Percentiles rank a stretch among this genome's conserved stretches.
These are phyloP conservation scores for Austrofundulus limnaeus DNA, from an alignment of 2,113 vertebrate species.

Conservation along the genomic window DNA sequence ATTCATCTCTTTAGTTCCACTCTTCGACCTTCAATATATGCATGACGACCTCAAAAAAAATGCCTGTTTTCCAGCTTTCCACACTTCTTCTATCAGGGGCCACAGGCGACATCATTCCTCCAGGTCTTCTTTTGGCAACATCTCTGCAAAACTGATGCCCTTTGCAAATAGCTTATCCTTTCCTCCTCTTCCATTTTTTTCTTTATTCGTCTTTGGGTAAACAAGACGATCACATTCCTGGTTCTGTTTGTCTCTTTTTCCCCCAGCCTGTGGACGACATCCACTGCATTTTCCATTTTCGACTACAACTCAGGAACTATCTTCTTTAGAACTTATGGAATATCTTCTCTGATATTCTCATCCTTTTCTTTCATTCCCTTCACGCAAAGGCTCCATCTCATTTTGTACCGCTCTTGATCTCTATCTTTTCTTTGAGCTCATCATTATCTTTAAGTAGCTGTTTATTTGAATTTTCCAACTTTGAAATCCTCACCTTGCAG, in stretches of 20 bases:
- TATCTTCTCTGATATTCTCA: neutral
- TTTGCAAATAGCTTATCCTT: neutral
- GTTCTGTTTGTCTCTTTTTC: no score
- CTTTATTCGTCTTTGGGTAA: neutral
- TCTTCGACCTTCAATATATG: neutral
- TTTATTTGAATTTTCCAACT: no score
- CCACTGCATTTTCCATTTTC: neutral
- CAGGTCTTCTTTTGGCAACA: neutral
- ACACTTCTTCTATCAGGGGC: neutral
- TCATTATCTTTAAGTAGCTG: neutral
- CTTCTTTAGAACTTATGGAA: neutral
- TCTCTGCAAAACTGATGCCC: neutral
- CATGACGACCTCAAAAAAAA: accelerated
- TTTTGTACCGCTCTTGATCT: neutral
- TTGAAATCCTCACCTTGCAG: neutral
- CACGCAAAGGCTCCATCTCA: accelerated
- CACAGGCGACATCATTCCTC: neutral
- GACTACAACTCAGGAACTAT: neutral
- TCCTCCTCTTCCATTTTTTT: accelerated
- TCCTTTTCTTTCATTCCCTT: neutral
- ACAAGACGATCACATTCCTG: accelerated
- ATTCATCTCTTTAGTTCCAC: neutral
- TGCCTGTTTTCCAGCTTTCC: neutral
- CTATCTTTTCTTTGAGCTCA: neutral
- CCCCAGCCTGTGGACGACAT: neutral